A percentile compares a stretch with the other conserved stretches of the same genome.
phyloP scores from a whole-genome alignment of 1,140 invertebrate genomes.

The Macrobrachium rosenbergii region DNA sequence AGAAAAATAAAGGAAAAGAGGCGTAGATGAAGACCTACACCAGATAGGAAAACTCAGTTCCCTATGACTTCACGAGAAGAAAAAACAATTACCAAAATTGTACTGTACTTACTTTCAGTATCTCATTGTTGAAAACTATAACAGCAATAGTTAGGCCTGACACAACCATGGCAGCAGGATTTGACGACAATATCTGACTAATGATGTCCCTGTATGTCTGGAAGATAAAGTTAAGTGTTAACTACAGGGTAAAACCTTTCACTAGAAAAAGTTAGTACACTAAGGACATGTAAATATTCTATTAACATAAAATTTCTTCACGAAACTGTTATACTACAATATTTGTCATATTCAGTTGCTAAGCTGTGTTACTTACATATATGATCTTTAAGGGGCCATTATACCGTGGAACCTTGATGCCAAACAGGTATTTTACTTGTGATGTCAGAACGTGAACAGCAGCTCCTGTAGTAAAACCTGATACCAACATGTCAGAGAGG shows the following conservation, averaged over 20 bases:
- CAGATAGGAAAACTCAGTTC: too few species aligned
- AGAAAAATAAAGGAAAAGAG: too few species aligned
- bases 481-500: constrained; percentile 90
- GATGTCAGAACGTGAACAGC: constrained; percentile 92
- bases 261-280: neutral
- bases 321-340: neutral
- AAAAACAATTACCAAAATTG: too few species aligned
- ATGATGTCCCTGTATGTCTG: constrained; percentile 53
- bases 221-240: neutral
- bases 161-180: constrained; percentile 65
- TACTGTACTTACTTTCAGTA: constrained; percentile 62
- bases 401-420: constrained; percentile 77
- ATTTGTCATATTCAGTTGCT: neutral
- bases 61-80: too few species aligned
- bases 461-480: constrained; percentile 91
- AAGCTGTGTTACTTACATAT: constrained; percentile 68
- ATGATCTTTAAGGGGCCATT: constrained; percentile 83
- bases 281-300: neutral
- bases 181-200: constrained; percentile 28
- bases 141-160: constrained; percentile 53
- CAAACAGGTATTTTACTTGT: constrained; percentile 90
- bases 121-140: constrained; percentile 65
- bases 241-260: too few species aligned
- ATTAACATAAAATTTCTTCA: neutral
- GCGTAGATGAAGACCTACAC: too few species aligned